Base-by-base conservation (phyloP, 1,140 invertebrate genomes). In the Drosophila fuyamai region DNA sequence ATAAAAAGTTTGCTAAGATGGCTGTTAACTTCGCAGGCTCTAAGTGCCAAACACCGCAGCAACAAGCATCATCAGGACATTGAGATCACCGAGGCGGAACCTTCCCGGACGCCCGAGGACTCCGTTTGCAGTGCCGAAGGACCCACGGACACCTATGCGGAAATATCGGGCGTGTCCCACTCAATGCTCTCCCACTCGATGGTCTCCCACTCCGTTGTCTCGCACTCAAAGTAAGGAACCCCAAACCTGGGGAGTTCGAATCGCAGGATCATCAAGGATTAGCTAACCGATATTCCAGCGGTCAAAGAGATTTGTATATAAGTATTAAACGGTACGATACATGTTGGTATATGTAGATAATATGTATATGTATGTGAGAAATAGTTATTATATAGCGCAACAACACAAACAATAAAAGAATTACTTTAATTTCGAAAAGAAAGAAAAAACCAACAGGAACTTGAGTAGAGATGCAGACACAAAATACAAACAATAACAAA, bases 101-200 rank as follows among this genome's bases (percentile, higher is more conserved):
- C 95, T 1, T 96, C 95, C 0, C 93, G 95, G 32, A 95, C 93
- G 47, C 94, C 93, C 5, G 94, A 94, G 85, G 96, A 97, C 81
- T 96, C 96, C 1, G 95, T 96, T 13, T 96, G 96, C 89, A 96
- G 95, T 71, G 94, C 94, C 43, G 96, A 96, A 92, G 96, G 95
- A 4, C 95, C 96, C 38, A 94, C 92, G 41, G 92, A 92, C 47
- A 92, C 91, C 53, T 90, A 86, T 77, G 92, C 86, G 12, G 92
- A 92, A 82, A 92, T 92, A 60, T 92, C 92, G 29, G 91, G 86
- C 38, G 81, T 92, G 48, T 92, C 92, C 59, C 91, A 92, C 76
- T 92, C 91, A 56, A 92, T 92, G 91, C 80, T 92, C 58, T 91
- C 91, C 66, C 91, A 92, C 78, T 92, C 91, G 38, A 85, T 86